Conservation (phyloP, 2,888 invertebrate genomes). For the Lycocerus yunnanus region DNA sequence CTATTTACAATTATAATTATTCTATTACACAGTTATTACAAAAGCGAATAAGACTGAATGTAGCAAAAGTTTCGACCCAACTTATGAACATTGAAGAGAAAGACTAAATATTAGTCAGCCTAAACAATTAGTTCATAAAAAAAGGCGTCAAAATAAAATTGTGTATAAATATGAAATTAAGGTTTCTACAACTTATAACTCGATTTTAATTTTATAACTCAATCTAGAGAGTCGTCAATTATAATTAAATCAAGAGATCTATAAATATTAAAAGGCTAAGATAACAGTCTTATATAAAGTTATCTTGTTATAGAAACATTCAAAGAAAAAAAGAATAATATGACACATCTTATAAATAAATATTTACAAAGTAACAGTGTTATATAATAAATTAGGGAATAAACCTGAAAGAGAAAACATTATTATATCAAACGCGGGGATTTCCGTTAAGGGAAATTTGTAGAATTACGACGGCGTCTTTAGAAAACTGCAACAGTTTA, state of each 20-base stretch:
- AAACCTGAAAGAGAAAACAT: neutral
- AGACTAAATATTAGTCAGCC: constrained; percentile 17
- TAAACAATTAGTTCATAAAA: constrained; percentile 12
- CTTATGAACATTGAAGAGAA: constrained; percentile 17
- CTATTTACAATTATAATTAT: constrained; percentile 11
- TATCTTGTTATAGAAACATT: constrained; percentile 22
- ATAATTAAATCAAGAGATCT: constrained; percentile 23
- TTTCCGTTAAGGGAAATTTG: neutral
- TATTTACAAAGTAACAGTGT: constrained; percentile 5
- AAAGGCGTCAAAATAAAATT: neutral
- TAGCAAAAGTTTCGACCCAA: constrained; percentile 11
- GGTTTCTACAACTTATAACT: neutral
- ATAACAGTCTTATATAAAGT: constrained; percentile 21
- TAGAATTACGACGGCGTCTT: no score
- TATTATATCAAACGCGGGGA: neutral
- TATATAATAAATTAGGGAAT: neutral
- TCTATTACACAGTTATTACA: constrained; percentile 29
- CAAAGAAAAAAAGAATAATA: constrained; percentile 24
- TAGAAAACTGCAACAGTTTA: no score
- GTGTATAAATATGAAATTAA: neutral
- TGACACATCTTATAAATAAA: constrained; percentile 11
- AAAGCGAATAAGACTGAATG: constrained; percentile 18
- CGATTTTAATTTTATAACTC: neutral
- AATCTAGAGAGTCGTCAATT: neutral
- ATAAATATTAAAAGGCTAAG: constrained; percentile 19